These are phyloP conservation scores for Teleiodes luculella DNA, from an alignment of 2,888 invertebrate genomes.

Conservation along the genomic window DNA sequence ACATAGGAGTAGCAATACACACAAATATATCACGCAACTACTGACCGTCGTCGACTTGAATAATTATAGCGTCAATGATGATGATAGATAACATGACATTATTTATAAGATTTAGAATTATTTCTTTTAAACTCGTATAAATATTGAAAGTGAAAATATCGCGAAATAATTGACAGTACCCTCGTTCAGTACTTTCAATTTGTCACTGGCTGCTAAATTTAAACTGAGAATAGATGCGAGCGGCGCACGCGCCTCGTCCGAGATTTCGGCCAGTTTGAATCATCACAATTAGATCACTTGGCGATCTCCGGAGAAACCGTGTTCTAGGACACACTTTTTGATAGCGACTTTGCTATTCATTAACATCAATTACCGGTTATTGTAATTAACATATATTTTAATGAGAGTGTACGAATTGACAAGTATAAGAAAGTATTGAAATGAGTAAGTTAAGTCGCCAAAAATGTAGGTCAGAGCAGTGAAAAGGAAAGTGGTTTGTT, in stretches of 20 bases:
- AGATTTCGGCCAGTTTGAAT: slow-evolving; percentile 40
- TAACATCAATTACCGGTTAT: too few relatives aligned
- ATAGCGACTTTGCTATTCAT: not conserved
- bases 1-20: not conserved
- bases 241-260: slow-evolving; percentile 35
- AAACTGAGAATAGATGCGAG: slow-evolving; percentile 40
- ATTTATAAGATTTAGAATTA: too few relatives aligned
- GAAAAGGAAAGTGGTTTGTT: too few relatives aligned
- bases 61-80: too few relatives aligned
- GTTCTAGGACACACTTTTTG: not conserved
- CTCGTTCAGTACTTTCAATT: slow-evolving; percentile 31
- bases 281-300: slow-evolving; percentile 46
- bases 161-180: slow-evolving; percentile 11
- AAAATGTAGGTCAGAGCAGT: too few relatives aligned
- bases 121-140: slow-evolving; percentile 1
- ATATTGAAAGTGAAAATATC: slow-evolving; percentile 22
- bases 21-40: slow-evolving; percentile 24
- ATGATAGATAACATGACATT: too few relatives aligned
- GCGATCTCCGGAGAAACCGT: slow-evolving; percentile 11
- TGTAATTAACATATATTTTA: too few relatives aligned
- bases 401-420: too few relatives aligned
- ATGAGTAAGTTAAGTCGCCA: too few relatives aligned
- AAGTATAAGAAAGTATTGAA: too few relatives aligned
- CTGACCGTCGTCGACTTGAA: too few relatives aligned
- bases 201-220: slow-evolving; percentile 68